A percentile compares a stretch with the other conserved stretches of the same genome.
Conservation (phyloP, 2,888 invertebrate genomes). For the Cotesia congregata region DNA sequence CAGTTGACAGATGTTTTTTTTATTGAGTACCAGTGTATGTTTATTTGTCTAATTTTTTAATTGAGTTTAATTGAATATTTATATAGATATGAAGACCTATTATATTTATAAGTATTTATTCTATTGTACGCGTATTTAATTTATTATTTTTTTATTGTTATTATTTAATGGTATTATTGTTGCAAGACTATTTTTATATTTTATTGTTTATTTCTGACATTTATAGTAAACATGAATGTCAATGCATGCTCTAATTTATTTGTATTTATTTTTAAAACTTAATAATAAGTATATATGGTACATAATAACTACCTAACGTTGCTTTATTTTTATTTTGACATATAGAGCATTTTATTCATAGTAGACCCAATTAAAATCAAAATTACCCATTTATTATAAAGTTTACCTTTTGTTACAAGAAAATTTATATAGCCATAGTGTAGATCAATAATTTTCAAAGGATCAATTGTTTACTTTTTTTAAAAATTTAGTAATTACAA, state of each 20-base stretch:
- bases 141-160: neutral
- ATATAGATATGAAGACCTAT: neutral
- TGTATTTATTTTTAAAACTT: conserved; percentile 43
- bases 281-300: conserved; percentile 24
- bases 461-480: too few relatives aligned
- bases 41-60: conserved; percentile 1
- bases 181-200: neutral
- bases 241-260: conserved; percentile 53
- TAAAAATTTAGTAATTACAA: too few relatives aligned
- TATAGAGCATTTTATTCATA: conserved; percentile 64
- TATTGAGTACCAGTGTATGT: neutral
- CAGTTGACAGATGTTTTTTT: conserved; percentile 29
- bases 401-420: too few relatives aligned
- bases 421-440: too few relatives aligned
- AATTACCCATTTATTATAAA: conserved; percentile 12
- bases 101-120: neutral
- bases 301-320: conserved; percentile 38
- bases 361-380: conserved; percentile 54
- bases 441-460: too few relatives aligned
- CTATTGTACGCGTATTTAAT: neutral
- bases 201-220: conserved; percentile 1
- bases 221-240: conserved; percentile 22
- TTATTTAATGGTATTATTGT: neutral
- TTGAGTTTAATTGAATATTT: conserved; percentile 9
- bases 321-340: conserved; percentile 64